A percentile compares a stretch with the other conserved stretches of the same genome.
Conservation (phyloP, 2,797 vertebrate genomes). For the Coregonus sp. region DNA sequence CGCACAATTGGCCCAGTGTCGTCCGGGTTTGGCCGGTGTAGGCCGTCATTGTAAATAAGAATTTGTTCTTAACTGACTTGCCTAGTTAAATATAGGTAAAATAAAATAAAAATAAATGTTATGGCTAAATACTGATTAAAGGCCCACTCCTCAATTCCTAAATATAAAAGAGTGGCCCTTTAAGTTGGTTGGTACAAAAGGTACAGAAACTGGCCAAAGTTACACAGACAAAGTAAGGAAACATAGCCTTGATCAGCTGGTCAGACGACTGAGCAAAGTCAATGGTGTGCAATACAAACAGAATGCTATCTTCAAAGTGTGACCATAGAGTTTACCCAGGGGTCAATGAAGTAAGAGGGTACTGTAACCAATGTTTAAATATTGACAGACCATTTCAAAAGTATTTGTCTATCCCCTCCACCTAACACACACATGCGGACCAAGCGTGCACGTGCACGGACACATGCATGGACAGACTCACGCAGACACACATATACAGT, state of each 20-base stretch:
- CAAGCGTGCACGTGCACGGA: neutral
- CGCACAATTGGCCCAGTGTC: no score
- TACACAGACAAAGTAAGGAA: conserved; percentile 15
- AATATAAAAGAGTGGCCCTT: neutral
- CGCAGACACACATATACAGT: neutral
- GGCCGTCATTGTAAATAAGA: no score
- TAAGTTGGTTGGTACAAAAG: conserved; percentile 15
- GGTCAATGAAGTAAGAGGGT: conserved; percentile 37
- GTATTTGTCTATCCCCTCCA: conserved; percentile 37
- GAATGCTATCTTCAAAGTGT: conserved; percentile 17
- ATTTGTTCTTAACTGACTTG: no score
- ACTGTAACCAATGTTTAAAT: conserved; percentile 40
- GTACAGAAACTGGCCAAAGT: neutral
- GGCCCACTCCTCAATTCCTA: no score
- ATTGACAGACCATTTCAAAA: conserved; percentile 50
- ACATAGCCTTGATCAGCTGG: conserved; percentile 19
- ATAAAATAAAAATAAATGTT: no score
- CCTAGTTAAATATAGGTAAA: no score
- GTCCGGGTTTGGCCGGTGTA: no score
- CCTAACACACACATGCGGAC: neutral
- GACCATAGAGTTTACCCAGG: neutral
- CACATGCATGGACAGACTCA: neutral
- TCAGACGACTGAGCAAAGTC: conserved; percentile 48
- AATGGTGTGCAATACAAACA: conserved; percentile 13
- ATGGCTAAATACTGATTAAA: no score